Conservation (phyloP, 2,888 invertebrate genomes). For the Coelinius sp. region DNA sequence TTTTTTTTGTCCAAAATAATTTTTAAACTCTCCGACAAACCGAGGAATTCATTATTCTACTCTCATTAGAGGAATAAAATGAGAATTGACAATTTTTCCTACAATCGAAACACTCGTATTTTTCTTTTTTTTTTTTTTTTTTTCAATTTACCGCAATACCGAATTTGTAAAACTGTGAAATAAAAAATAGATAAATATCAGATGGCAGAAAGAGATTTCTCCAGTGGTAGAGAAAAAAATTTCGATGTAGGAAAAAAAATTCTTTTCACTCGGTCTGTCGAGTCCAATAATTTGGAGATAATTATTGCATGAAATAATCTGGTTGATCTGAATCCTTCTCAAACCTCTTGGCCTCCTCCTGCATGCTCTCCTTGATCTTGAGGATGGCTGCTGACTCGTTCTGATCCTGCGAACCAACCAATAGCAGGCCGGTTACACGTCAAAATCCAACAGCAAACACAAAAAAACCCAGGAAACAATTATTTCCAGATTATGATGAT, state of each 20-base stretch:
- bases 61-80: constrained; percentile 19
- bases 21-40: background rate
- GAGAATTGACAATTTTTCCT: background rate
- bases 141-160: no score
- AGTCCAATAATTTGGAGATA: constrained; percentile 63
- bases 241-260: constrained; percentile 7
- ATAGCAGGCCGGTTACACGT: constrained; percentile 70
- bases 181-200: background rate
- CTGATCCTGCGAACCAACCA: constrained; percentile 81
- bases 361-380: constrained; percentile 99
- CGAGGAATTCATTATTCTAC: constrained; percentile 12
- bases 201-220: background rate
- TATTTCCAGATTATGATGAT: background rate
- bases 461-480: constrained; percentile 15
- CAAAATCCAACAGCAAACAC: constrained; percentile 28
- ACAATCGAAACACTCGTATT: background rate
- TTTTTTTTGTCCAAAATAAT: background rate
- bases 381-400: constrained; percentile 99
- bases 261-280: constrained; percentile 62
- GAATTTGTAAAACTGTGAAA: background rate
- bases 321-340: constrained; percentile 98
- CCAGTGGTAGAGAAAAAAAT: background rate
- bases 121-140: constrained; percentile 4
- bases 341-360: constrained; percentile 99
- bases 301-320: constrained; percentile 97